Conservation (phyloP, 2,888 invertebrate genomes). For the Muschampia plurimacula region DNA sequence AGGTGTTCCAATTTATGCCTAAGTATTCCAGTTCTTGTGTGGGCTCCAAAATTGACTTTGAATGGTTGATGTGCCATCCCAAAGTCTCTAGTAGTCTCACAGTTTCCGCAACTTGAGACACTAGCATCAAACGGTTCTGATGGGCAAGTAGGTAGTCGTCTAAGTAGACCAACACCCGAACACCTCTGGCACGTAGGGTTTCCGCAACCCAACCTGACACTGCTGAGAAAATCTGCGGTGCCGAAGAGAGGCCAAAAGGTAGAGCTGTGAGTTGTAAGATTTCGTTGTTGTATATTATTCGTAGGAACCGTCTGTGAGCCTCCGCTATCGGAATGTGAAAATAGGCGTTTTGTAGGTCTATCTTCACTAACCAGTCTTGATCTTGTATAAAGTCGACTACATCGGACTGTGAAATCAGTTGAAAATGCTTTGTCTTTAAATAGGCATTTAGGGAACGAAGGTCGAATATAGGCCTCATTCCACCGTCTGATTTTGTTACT, state of each 20-base stretch:
- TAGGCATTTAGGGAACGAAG: background rate
- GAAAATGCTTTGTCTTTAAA: background rate
- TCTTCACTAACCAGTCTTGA: background rate
- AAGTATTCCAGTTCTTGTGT: background rate
- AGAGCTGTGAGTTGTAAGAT: background rate
- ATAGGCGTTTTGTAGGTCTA: background rate
- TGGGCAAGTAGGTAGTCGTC: constrained; percentile 5
- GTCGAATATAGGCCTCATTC: background rate
- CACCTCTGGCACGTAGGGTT: background rate
- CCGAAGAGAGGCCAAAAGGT: background rate
- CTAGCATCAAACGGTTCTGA: background rate
- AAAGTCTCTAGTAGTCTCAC: background rate
- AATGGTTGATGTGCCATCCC: background rate
- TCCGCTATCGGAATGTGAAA: background rate
- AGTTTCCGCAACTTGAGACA: background rate
- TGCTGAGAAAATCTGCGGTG: background rate
- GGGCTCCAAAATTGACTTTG: background rate
- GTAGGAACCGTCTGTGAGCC: background rate
- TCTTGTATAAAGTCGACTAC: background rate
- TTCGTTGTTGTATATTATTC: background rate
- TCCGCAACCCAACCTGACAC: background rate
- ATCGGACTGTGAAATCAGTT: background rate
- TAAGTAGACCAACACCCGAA: background rate
- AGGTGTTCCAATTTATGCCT: background rate
- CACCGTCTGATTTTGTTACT: background rate